Evolutionary conservation across 2,888 invertebrate genomes (phyloP).

Genomic region (Morpho helenor): DNA sequence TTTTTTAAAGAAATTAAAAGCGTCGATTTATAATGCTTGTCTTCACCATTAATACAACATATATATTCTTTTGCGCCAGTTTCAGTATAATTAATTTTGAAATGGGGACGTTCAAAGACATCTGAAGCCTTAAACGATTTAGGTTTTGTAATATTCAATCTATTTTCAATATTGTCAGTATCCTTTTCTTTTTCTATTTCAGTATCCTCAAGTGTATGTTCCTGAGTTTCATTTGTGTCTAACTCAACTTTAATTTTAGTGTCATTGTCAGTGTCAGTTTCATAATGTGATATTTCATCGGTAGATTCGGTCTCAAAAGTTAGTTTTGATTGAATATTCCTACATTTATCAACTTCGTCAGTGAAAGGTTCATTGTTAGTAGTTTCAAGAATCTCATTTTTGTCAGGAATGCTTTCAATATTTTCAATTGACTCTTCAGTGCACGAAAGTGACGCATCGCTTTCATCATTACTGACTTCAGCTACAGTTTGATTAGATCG

Average conservation of each 20-base stretch:
- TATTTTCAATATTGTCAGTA: slow-evolving; percentile 2
- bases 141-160: background rate
- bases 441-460: slow-evolving; percentile 24
- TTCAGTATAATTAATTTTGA: slow-evolving; percentile 47
- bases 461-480: slow-evolving; percentile 39
- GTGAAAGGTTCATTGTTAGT: slow-evolving; percentile 3
- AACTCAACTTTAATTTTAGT: slow-evolving; percentile 14
- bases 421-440: slow-evolving; percentile 27
- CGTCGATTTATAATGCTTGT: slow-evolving; percentile 57
- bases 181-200: slow-evolving; percentile 4
- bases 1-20: slow-evolving; percentile 68
- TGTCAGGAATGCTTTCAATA: slow-evolving; percentile 15
- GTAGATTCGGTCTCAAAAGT: slow-evolving; percentile 55
- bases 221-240: slow-evolving; percentile 7
- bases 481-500: slow-evolving; percentile 39
- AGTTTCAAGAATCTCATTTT: background rate
- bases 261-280: slow-evolving; percentile 3
- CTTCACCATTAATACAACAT: slow-evolving; percentile 59
- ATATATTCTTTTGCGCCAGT: slow-evolving; percentile 58
- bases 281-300: slow-evolving; percentile 28
- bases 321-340: slow-evolving; percentile 50
- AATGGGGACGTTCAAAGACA: slow-evolving; percentile 49
- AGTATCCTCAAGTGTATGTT: slow-evolving; percentile 3
- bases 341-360: slow-evolving; percentile 13
- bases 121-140: slow-evolving; percentile 21